These are phyloP conservation scores for Campodea augens DNA, from an alignment of 1,140 invertebrate genomes.

Conservation along the genomic window DNA sequence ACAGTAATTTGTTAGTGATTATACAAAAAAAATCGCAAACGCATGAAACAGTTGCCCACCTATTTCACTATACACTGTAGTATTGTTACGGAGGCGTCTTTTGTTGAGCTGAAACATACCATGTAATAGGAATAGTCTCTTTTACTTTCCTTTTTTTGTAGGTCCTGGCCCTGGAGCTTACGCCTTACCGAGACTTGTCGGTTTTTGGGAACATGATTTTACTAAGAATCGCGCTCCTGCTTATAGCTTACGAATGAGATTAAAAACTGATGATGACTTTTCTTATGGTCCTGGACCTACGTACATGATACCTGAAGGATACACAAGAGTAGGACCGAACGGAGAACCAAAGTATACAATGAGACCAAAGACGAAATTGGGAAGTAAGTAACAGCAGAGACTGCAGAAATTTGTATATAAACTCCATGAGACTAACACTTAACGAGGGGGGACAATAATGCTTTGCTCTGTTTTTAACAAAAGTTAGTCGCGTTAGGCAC, in stretches of 20 bases:
- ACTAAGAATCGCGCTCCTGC: conserved; percentile 33
- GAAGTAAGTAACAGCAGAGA: neutral
- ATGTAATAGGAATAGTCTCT: no score
- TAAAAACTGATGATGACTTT: conserved; percentile 3
- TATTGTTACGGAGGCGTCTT: no score
- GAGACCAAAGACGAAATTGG: conserved; percentile 3
- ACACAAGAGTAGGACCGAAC: conserved; percentile 26
- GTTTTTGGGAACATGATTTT: conserved; percentile 33
- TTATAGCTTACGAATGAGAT: conserved; percentile 32
- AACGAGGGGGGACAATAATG: no score
- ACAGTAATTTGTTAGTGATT: no score
- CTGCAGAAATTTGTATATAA: neutral
- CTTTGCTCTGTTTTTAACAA: no score
- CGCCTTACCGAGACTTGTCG: conserved; percentile 32
- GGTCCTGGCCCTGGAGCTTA: conserved; percentile 42
- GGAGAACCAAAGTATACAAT: conserved; percentile 27
- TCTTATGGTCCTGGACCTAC: conserved; percentile 28
- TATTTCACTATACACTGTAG: no score
- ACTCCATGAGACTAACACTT: neutral
- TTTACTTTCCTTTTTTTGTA: no score
- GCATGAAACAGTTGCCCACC: no score
- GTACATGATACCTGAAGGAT: conserved; percentile 24
- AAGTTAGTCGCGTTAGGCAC: no score
- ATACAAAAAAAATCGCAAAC: no score
- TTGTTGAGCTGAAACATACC: no score